Conservation (phyloP, 2,888 invertebrate species). For the Mesodorylaimus sp. region DNA sequence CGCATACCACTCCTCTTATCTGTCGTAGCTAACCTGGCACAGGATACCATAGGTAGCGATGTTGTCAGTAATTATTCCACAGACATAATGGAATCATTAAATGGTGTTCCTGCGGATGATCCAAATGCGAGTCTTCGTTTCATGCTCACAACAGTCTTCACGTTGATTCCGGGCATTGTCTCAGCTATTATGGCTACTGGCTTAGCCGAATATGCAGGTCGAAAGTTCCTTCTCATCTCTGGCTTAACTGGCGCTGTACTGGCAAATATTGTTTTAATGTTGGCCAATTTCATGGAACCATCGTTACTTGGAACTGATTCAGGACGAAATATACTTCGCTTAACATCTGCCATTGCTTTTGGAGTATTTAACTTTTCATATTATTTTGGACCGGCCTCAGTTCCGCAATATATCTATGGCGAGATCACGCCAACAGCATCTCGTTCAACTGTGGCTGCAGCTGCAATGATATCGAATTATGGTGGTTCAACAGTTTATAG, state of each 20-base stretch:
- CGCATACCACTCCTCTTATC: neutral
- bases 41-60: neutral
- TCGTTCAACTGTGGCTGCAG: neutral
- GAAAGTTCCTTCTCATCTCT: neutral
- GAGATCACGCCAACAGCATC: neutral
- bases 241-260: neutral
- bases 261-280: neutral
- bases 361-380: neutral
- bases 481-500: neutral
- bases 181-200: neutral
- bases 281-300: neutral
- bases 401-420: neutral
- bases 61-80: neutral
- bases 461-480: neutral
- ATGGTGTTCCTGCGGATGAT: neutral
- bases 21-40: neutral
- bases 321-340: neutral
- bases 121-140: too few relatives aligned
- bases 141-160: neutral
- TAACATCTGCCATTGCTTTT: neutral
- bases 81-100: neutral
- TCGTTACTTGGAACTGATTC: neutral
- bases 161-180: neutral
- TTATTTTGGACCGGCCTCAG: neutral
- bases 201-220: neutral